These are phyloP conservation scores for Sinocyclocheilus anshuiensis DNA, from an alignment of 2,113 vertebrate genomes.

Conservation along the genomic window DNA sequence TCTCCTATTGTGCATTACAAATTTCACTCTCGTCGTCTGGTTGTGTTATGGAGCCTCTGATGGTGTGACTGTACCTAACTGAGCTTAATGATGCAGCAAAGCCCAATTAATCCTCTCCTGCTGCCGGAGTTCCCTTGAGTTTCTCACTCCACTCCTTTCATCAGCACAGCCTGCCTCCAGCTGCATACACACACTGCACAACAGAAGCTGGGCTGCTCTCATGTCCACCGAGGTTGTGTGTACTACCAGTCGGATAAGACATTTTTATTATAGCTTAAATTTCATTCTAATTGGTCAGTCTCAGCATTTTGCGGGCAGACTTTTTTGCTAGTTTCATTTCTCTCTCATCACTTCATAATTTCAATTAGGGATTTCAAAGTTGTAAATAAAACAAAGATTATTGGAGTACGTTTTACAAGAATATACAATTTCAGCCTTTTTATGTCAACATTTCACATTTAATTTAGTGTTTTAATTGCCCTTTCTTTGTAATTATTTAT, in stretches of 20 bases:
- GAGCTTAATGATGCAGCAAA: slow-evolving; percentile 54
- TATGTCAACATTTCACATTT: too few species aligned
- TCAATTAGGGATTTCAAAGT: too few species aligned
- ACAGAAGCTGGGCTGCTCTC: not conserved
- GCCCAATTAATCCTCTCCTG: slow-evolving; percentile 53
- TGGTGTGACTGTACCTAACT: slow-evolving; percentile 42
- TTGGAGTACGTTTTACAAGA: too few species aligned
- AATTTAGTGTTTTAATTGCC: too few species aligned
- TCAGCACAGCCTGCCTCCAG: slow-evolving; percentile 29
- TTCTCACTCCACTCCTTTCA: slow-evolving; percentile 42
- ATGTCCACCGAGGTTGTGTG: not conserved
- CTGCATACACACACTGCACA: not conserved
- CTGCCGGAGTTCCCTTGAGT: slow-evolving; percentile 38
- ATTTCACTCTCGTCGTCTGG: not conserved
- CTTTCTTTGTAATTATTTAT: too few species aligned
- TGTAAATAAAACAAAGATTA: too few species aligned
- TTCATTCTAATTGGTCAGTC: not conserved
- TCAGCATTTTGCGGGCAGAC: not conserved
- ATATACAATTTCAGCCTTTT: too few species aligned
- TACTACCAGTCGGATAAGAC: not conserved
- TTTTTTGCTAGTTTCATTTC: not conserved
- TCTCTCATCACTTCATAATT: not conserved
- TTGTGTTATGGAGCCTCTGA: slow-evolving; percentile 20
- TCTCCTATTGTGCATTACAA: slow-evolving; percentile 10
- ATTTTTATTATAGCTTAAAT: not conserved